Evolutionary conservation across 2,113 vertebrate genomes (phyloP), one percentile per base, ranked within the genome.

Genomic region (Lampris incognitus): DNA sequence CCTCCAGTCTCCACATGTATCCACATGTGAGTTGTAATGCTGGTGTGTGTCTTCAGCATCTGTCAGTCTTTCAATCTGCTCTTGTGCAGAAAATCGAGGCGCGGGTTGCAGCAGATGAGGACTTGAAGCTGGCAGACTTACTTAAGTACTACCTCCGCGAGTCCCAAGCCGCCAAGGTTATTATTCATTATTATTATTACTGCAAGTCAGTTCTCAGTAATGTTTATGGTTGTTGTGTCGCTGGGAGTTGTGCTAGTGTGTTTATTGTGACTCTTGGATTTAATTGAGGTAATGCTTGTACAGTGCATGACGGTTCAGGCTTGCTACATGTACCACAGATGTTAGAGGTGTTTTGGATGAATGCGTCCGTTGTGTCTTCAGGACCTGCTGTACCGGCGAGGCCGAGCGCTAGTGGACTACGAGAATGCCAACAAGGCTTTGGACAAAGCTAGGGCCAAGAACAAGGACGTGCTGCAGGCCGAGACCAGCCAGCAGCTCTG

Each of bases 381-480:
- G 98, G 98, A 99, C 92, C 96, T 99, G 72, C 88, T 99, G 0
- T 99, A 99, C 89, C 95, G 98, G 92, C 94, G 97, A 92, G 97
- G 97, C 80, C 95, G 97, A 69, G 95, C 97, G 66, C 93, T 99
- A 89, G 97, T 99, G 80, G 97, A 99, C 95, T 99, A 99, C 70
- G 98, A 99, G 94, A 99, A 98, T 61, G 97, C 98, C 66, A 99
- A 99, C 93, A 99, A 99, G 92, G 96, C 97, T 69, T 83, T 99
- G 91, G 98, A 99, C 88, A 99, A 98, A 95, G 97, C 98, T 79
- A 96, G 98, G 85, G 96, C 97, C 1, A 99, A 99, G 88, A 99
- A 99, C 90, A 96, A 97, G 94, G 98, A 99, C 74, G 98, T 99
- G 46, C 93, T 99, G n/a, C 96, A 97, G 91, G 96, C 97, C 6